Conservation (phyloP, 2,797 vertebrate species). For the Pseudomugil gertrudae region DNA sequence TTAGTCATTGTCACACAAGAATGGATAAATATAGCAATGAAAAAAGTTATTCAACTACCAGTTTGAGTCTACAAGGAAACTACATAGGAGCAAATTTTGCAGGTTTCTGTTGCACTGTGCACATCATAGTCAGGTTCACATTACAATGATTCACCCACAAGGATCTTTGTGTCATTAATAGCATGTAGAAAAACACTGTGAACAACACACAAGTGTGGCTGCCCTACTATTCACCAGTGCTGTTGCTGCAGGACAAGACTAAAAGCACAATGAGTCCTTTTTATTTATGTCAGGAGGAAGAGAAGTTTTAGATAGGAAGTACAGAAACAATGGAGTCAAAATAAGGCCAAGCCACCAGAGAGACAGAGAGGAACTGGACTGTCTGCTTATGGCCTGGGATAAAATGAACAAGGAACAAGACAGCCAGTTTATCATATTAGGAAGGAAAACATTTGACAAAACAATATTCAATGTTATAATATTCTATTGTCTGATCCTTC, state of each 20-base stretch:
- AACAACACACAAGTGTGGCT: conserved; percentile 43
- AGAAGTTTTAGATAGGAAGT: conserved; percentile 69
- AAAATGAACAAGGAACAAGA: conserved; percentile 66
- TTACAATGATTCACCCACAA: conserved; percentile 57
- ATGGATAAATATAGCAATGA: conserved; percentile 66
- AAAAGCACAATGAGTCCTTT: conserved; percentile 59
- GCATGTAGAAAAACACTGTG: conserved; percentile 44
- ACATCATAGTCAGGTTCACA: conserved; percentile 67
- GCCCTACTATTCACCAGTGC: conserved; percentile 48
- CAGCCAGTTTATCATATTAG: conserved; percentile 22
- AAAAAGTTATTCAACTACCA: conserved; percentile 53
- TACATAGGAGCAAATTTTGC: conserved; percentile 38
- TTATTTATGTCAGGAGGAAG: conserved; percentile 70
- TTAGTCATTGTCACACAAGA: conserved; percentile 74
- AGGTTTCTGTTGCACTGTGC: conserved; percentile 61
- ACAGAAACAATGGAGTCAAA: conserved; percentile 69
- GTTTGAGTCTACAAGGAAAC: conserved; percentile 46
- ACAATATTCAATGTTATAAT: conserved; percentile 15
- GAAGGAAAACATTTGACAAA: conserved; percentile 14
- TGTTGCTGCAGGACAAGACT: conserved; percentile 53
- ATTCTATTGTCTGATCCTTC: conserved; percentile 47
- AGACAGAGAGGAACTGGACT: conserved; percentile 47
- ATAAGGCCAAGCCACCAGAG: conserved; percentile 46
- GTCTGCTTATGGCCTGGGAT: conserved; percentile 52
- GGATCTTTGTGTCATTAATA: conserved; percentile 38